A percentile compares a stretch with the other conserved stretches of the same genome.
Conservation (phyloP, 2,888 invertebrate species). For the Asteroscopus sphinx region DNA sequence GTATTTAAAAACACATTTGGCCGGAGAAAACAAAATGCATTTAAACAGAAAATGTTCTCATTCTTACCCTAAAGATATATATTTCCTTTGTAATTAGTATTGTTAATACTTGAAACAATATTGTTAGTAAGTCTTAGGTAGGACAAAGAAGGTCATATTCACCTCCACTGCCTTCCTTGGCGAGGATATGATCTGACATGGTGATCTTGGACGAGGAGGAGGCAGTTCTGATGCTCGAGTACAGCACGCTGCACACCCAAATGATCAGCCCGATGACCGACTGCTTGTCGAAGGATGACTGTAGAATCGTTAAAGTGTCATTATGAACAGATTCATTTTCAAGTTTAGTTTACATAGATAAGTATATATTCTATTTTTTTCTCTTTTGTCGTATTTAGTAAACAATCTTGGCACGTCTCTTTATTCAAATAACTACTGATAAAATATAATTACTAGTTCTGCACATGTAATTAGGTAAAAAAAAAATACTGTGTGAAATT, state of each 20-base stretch:
- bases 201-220: slow-evolving; percentile 97
- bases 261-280: slow-evolving; percentile 97
- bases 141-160: slow-evolving; percentile 68
- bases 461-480: too few species aligned
- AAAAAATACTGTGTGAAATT: too few species aligned
- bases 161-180: slow-evolving; percentile 93
- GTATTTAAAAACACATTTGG: slow-evolving; percentile 21
- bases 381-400: too few species aligned
- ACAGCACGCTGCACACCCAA: slow-evolving; percentile 98
- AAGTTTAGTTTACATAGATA: too few species aligned
- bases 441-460: too few species aligned
- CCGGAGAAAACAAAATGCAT: slow-evolving; percentile 16
- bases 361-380: too few species aligned
- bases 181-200: slow-evolving; percentile 94
- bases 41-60: slow-evolving; percentile 20
- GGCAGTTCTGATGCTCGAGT: slow-evolving; percentile 98
- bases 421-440: too few species aligned
- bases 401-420: too few species aligned
- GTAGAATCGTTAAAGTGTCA: slow-evolving; percentile 32
- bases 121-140: slow-evolving; percentile 10
- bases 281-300: slow-evolving; percentile 94
- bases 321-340: too few species aligned
- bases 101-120: slow-evolving; percentile 14
- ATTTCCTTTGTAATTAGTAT: slow-evolving; percentile 14
- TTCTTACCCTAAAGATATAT: slow-evolving; percentile 29